Base-by-base conservation (phyloP, 2,888 invertebrate species). In the Ophion costatus region DNA sequence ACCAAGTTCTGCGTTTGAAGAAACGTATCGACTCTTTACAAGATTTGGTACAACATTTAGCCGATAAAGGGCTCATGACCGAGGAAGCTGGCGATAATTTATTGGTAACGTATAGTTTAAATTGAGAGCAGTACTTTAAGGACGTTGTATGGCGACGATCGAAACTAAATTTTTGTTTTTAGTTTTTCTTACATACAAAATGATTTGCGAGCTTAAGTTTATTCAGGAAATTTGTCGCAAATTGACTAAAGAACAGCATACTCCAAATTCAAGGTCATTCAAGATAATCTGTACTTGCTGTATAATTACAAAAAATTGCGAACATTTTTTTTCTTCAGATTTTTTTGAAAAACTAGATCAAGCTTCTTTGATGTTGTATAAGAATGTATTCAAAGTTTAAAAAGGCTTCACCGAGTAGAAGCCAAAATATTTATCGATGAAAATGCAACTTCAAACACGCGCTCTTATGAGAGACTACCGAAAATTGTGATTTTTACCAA, bases 261-360 rank as follows among this genome's bases (percentile, higher is more conserved):
- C 61, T 73, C 61, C 14, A 33, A 73, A 73, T 73, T 73, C 33
- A 73, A 73, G 42, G 29, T 57, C 59, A 29, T 61, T 42, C 73
- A 11, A 71, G 71, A 57, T 71, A 57, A 71, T 71, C 29, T 57
- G 71, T 71, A 57, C 38, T 73, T 61, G 73, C 42, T 73, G 61
- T 42, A 51, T 70, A 56, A 70, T 56, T 56, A 70, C 56, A 33
- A 33, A n/a, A n/a, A n/a, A n/a, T n/a, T n/a, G n/a, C n/a, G n/a
- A n/a, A n/a, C n/a, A n/a, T n/a, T n/a, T n/a, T n/a, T n/a, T n/a
- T n/a, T n/a, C n/a, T n/a, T n/a, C n/a, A n/a, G n/a, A n/a, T n/a
- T n/a, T n/a, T n/a, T 70, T 70, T 57, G 56, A 56, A 67, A 67
- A 67, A 67, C 67, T 42, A 45, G 9, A 67, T 17, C 20, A 67